Percentiles rank a stretch among this genome's conserved stretches.
Conservation (phyloP, 2,888 invertebrate genomes). For the Xylophagus ater region DNA sequence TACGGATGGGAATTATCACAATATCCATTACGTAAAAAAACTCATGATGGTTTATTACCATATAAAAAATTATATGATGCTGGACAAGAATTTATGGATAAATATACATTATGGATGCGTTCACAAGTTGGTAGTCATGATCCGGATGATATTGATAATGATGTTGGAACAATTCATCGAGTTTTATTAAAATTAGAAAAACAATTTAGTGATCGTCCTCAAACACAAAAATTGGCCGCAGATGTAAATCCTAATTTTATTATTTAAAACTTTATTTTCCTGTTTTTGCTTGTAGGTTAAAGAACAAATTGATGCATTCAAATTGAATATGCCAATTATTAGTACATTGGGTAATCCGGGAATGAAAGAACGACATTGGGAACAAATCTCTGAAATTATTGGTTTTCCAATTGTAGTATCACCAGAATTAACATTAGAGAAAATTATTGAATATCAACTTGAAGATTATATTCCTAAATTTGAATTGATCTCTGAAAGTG, state of each 20-base stretch:
- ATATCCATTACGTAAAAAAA: constrained; percentile 72
- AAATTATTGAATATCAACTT: constrained; percentile 81
- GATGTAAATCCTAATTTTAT: constrained; percentile 34
- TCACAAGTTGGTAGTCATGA: constrained; percentile 71
- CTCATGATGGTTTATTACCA: constrained; percentile 70
- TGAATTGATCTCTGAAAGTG: constrained; percentile 85
- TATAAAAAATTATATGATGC: constrained; percentile 82
- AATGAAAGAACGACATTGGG: constrained; percentile 87
- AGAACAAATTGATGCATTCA: constrained; percentile 72
- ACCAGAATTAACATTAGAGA: constrained; percentile 66
- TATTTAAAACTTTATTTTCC: background rate
- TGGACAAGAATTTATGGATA: constrained; percentile 74
- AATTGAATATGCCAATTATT: constrained; percentile 80
- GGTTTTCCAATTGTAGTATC: constrained; percentile 86
- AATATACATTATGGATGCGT: constrained; percentile 76
- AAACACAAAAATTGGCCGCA: constrained; percentile 58
- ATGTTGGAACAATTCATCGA: constrained; percentile 41
- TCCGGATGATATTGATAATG: constrained; percentile 73
- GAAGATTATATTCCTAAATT: constrained; percentile 82
- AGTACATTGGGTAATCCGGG: constrained; percentile 91
- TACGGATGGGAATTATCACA: constrained; percentile 81
- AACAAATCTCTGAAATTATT: constrained; percentile 86
- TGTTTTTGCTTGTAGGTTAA: constrained; percentile 23
- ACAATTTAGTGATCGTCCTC: constrained; percentile 64
- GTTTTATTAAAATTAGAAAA: constrained; percentile 82